phyloP scores from a whole-genome alignment of 2,888 invertebrate species.

The Taphrorychus bicolor region DNA sequence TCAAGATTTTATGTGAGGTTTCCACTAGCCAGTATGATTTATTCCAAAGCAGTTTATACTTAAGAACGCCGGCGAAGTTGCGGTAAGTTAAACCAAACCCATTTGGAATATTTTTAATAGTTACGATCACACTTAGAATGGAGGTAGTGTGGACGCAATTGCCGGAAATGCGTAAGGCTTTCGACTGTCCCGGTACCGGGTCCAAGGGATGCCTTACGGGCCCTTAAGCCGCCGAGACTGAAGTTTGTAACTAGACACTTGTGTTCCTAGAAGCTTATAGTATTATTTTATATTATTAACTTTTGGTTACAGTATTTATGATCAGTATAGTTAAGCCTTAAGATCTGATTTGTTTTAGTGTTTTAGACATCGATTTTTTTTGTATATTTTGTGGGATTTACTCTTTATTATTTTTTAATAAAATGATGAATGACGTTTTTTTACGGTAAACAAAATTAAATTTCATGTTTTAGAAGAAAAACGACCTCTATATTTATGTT shows the following conservation, averaged over 20 bases:
- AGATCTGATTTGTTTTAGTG: too few species aligned
- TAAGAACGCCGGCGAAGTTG: constrained; percentile 46
- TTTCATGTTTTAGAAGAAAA: too few species aligned
- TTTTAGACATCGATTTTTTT: too few species aligned
- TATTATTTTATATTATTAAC: neutral
- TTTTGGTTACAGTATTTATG: neutral
- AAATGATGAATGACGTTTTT: too few species aligned
- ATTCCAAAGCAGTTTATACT: constrained; percentile 56
- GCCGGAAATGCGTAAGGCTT: constrained; percentile 50
- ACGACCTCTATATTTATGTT: too few species aligned
- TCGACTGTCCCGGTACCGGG: constrained; percentile 45
- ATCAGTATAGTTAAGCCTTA: neutral
- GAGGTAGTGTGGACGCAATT: constrained; percentile 53
- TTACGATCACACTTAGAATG: too few species aligned
- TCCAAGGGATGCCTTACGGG: neutral
- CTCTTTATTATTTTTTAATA: too few species aligned
- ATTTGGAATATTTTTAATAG: too few species aligned
- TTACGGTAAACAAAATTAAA: too few species aligned
- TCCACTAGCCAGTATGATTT: constrained; percentile 56
- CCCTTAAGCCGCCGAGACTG: neutral
- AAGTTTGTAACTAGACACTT: neutral
- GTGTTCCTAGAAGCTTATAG: neutral
- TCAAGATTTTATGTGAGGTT: constrained; percentile 57
- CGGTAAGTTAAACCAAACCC: neutral
- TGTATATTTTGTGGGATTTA: too few species aligned